Evolutionary conservation across 2,113 vertebrate genomes (phyloP), one percentile per base, ranked within the genome.

Genomic region (Microtus richardsoni): DNA sequence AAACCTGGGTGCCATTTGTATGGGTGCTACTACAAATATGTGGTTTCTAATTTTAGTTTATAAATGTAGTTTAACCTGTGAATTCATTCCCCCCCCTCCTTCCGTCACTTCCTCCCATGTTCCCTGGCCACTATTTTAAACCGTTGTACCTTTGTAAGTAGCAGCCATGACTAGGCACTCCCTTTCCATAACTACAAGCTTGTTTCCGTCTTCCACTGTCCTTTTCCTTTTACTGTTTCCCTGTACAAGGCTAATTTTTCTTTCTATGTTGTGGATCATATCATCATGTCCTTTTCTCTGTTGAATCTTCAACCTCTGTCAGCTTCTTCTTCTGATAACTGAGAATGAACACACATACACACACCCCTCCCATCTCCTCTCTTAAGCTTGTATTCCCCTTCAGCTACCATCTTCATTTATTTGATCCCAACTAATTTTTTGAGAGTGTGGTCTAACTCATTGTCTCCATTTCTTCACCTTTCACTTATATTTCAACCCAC

Each of bases 41-140:
- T 90, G 47, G 28, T 73, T 95, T 93, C 47, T 68, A 92, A 75
- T 92, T 96, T 85, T 94, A 66, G 58, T 96, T 96, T 79, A n/a
- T 92, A 41, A 90, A 79, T 41, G 78, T 17, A 79, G 12, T 78
- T 79, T 71, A 88, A 26, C 28, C 13, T 75, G 71, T 92, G 21
- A 78, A 26, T 90, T 52, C 28, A 33, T 16, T 30, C 0, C 49
- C 49, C 49, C 49, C 49, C 17, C 11, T 17, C 33, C 1, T 19
- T 7, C 68, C 5, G 5, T 26, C 17, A 8, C 11, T 5, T 7
- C 62, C n/a, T 75, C n/a, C 58, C n/a, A 64, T 78, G 94, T 94
- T 41, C 26, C 26, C 95, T 93, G 77, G 26, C 26, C 44, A 93
- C 17, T 91, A 75, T 89, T 89, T 44, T 82, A 82, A 77, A 96